phyloP scores from a whole-genome alignment of 2,113 vertebrate genomes.

The Picathartes gymnocephalus region DNA sequence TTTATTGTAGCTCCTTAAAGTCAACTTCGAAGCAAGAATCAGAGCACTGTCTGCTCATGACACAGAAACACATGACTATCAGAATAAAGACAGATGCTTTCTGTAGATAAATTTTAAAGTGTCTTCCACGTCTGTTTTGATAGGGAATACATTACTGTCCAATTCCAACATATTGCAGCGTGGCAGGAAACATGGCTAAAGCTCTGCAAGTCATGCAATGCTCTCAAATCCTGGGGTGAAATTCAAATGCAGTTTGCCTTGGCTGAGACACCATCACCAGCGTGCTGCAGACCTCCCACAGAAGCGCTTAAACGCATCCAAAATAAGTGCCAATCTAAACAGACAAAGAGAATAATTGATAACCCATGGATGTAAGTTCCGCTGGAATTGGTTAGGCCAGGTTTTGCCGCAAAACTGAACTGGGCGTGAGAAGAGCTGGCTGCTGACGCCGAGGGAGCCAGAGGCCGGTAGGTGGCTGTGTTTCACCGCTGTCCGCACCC shows the following conservation, averaged over 20 bases:
- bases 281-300: neutral
- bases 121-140: neutral
- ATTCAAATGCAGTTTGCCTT: neutral
- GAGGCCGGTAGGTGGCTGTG: conserved; percentile 55
- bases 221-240: neutral
- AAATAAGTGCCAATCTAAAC: neutral
- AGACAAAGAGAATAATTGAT: neutral
- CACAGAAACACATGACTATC: neutral
- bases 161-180: accelerated
- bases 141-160: neutral
- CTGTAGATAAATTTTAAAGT: neutral
- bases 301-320: neutral
- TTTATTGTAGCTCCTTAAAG: neutral
- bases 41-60: neutral
- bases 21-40: neutral
- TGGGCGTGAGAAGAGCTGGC: accelerated
- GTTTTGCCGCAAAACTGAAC: neutral
- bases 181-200: neutral
- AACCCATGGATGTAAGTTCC: neutral
- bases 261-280: neutral
- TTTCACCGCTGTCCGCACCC: neutral
- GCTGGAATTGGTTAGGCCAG: neutral
- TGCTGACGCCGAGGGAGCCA: accelerated
- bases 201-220: neutral
- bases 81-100: neutral